phyloP scores from a whole-genome alignment of 1,140 invertebrate genomes.

The Schlechtendalia chinensis region DNA sequence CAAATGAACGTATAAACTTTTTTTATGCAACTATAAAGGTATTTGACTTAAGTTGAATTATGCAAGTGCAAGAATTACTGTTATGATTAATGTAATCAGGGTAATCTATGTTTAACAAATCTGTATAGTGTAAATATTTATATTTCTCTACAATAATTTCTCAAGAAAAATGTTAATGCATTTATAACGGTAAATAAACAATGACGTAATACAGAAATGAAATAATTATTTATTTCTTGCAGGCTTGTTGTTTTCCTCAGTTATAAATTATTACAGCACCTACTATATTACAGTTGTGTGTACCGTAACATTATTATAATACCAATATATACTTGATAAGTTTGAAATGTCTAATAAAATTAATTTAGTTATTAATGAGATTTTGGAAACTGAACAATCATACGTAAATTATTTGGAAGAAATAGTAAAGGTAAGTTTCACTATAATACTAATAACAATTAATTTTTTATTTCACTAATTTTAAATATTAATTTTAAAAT shows the following conservation, averaged over 20 bases:
- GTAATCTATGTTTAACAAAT: not conserved
- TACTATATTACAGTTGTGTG: not conserved
- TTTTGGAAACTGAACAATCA: slow-evolving; percentile 41
- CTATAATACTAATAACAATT: not conserved
- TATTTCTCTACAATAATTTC: not conserved
- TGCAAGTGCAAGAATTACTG: not conserved
- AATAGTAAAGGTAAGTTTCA: slow-evolving; percentile 21
- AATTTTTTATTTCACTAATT: too few species aligned
- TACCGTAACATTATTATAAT: not conserved
- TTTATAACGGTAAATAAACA: not conserved
- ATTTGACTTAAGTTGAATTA: too few species aligned
- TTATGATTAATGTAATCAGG: not conserved
- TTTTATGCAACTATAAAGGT: too few species aligned
- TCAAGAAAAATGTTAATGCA: not conserved
- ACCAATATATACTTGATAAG: not conserved
- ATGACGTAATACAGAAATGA: not conserved
- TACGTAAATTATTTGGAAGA: slow-evolving; percentile 22
- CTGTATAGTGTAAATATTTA: not conserved
- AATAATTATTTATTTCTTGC: not conserved
- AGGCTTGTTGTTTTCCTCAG: not conserved
- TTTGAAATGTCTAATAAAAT: slow-evolving; percentile 11
- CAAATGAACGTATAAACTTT: too few species aligned
- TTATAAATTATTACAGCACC: not conserved
- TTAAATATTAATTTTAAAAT: too few species aligned
- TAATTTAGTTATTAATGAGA: slow-evolving; percentile 1